Evolutionary conservation across 2,797 vertebrate species (phyloP), one percentile per base, ranked within the genome.

Genomic region (Neomorphus geoffroyi): DNA sequence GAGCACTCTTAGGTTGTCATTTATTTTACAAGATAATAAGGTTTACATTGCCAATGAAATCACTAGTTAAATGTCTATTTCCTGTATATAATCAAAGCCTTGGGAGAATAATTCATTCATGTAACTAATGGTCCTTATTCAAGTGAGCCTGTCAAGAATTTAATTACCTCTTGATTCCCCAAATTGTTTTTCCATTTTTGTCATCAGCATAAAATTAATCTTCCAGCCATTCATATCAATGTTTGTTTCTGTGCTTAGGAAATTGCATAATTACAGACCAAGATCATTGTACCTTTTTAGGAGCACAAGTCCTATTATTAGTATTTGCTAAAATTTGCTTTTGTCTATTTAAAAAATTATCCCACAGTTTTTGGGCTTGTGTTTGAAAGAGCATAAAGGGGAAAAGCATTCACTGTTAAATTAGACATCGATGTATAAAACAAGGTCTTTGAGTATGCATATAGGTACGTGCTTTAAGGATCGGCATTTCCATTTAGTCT

Each of bases 161-260:
- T 96, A 92, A 95, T 97, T 93, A 95, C 39, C 51, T 77, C 85
- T 96, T 92, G 89, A 94, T 93, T 95, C 82, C 51, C 90, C 62
- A 86, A 51, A 74, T 96, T 86, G 46, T 96, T 96, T 90, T 94
- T 92, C 82, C 73, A 51, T 83, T 81, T 94, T 89, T 94, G 33
- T 61, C 79, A 70, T 87, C 65, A 91, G 21, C 66, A 41, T 61
- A 54, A 37, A 27, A 92, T 92, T 95, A 93, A 85, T 95, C 84
- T 97, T 73, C 54, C 53, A 72, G 37, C n/a, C 33, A 33, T 39
- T 89, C 58, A 65, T 70, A 48, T 58, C 82, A 78, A 23, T 92
- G 70, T 66, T 90, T 93, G 70, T 73, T 73, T 73, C 94, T 70
- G 53, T 37, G 46, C 85, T 90, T 90, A 80, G 65, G 66, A 95